These are phyloP conservation scores for Bovichtus variegatus DNA, from an alignment of 2,797 vertebrate species.

Conservation along the genomic window DNA sequence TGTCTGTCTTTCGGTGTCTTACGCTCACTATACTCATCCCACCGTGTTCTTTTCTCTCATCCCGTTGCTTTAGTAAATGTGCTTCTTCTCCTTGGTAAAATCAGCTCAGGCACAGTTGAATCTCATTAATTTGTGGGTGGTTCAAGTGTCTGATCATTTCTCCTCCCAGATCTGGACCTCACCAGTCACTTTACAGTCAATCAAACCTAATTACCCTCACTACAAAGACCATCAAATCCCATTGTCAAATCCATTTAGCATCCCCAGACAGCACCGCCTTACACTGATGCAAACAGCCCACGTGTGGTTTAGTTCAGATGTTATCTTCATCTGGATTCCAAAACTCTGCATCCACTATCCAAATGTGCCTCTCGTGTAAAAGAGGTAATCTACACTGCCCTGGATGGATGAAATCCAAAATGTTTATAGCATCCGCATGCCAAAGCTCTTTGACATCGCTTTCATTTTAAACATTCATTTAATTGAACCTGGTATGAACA, in stretches of 20 bases:
- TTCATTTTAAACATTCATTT: constrained; percentile 30
- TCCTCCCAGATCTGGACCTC: constrained; percentile 78
- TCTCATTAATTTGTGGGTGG: constrained; percentile 83
- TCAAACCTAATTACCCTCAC: constrained; percentile 84
- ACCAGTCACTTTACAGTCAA: constrained; percentile 83
- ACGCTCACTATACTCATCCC: background rate
- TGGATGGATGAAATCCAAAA: constrained; percentile 31
- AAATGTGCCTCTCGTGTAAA: constrained; percentile 52
- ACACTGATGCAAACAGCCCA: constrained; percentile 72
- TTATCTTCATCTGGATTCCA: constrained; percentile 70
- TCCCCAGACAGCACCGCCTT: constrained; percentile 62
- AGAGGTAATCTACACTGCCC: constrained; percentile 14
- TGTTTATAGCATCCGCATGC: constrained; percentile 18
- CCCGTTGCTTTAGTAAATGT: constrained; percentile 45
- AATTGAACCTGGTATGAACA: constrained; percentile 22
- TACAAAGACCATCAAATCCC: constrained; percentile 76
- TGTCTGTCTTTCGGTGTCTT: constrained; percentile 8
- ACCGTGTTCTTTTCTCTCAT: constrained; percentile 31
- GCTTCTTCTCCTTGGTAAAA: constrained; percentile 56
- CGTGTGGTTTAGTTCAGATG: constrained; percentile 74
- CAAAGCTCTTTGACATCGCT: constrained; percentile 13
- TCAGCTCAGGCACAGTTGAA: constrained; percentile 72
- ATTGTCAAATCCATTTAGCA: constrained; percentile 80
- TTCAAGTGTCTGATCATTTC: constrained; percentile 78
- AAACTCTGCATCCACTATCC: constrained; percentile 38